Percentiles rank a stretch among this genome's conserved stretches.
phyloP scores from a whole-genome alignment of 2,113 vertebrate species.

The Ondatra zibethicus region DNA sequence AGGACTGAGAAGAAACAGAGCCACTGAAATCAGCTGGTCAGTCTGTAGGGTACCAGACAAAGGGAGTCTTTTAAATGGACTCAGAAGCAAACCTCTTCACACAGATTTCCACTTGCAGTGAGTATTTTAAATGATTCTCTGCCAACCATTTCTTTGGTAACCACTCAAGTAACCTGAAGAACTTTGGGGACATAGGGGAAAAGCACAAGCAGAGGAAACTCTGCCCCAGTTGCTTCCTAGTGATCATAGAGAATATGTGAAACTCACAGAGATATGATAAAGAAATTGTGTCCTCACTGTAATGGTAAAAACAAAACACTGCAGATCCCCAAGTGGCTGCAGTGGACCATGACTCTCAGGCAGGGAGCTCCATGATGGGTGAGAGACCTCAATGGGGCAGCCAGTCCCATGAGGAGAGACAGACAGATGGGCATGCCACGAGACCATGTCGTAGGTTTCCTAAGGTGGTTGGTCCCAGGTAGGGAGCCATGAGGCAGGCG shows the following conservation, averaged over 20 bases:
- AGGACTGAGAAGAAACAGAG: not conserved
- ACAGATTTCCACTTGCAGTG: not conserved
- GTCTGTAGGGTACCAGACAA: not conserved
- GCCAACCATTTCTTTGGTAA: not conserved
- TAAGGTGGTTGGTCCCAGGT: no score
- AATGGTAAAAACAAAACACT: no score
- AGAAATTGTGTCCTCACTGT: not conserved
- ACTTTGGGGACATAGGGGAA: not conserved
- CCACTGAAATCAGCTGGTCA: not conserved
- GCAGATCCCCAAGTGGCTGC: no score
- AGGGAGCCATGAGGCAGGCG: no score
- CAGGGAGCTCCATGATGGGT: no score
- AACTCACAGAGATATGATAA: not conserved
- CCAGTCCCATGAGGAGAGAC: no score
- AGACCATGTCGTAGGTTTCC: no score
- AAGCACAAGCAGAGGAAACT: not conserved
- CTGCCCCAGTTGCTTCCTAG: fast-evolving
- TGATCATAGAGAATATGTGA: not conserved
- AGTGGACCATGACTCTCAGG: no score
- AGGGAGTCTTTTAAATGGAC: not conserved
- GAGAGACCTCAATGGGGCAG: no score
- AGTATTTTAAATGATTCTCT: not conserved
- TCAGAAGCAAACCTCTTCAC: not conserved
- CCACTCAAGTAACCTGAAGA: not conserved
- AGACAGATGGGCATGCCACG: no score